These are phyloP conservation scores for Pimpla rufipes DNA, from an alignment of 2,888 invertebrate species.

Conservation along the genomic window DNA sequence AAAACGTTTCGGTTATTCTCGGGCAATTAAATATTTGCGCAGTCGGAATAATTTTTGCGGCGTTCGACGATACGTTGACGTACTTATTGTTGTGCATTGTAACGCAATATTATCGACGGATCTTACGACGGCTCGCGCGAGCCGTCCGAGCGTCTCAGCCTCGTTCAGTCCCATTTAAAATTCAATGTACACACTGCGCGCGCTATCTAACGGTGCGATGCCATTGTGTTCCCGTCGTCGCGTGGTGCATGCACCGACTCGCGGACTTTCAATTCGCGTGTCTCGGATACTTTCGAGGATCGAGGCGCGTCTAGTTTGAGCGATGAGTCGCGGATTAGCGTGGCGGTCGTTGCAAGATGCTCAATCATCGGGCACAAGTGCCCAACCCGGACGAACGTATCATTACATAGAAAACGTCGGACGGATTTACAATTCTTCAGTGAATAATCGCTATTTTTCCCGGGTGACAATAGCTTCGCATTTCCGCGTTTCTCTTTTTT, in stretches of 20 bases:
- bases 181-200: slow-evolving; percentile 30
- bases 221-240: slow-evolving; percentile 50
- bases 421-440: slow-evolving; percentile 3
- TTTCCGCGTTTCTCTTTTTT: not conserved
- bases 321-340: slow-evolving; percentile 31
- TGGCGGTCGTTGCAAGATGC: slow-evolving; percentile 5
- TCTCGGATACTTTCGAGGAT: slow-evolving; percentile 47
- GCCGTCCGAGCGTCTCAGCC: not conserved
- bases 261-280: slow-evolving; percentile 53
- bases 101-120: slow-evolving; percentile 1
- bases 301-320: slow-evolving; percentile 38
- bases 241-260: slow-evolving; percentile 28
- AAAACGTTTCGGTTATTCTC: not conserved
- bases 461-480: not conserved
- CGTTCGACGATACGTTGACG: not conserved
- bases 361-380: not conserved
- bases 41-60: not conserved
- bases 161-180: slow-evolving; percentile 32
- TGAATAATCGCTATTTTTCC: not conserved
- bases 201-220: slow-evolving; percentile 56
- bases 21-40: too few species aligned
- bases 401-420: not conserved
- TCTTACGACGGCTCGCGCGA: not conserved
- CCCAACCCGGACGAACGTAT: not conserved
- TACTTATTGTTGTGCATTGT: not conserved